Evolutionary conservation across 2,797 vertebrate species (phyloP), one percentile per base, ranked within the genome.

Genomic region (Chelonia mydas): DNA sequence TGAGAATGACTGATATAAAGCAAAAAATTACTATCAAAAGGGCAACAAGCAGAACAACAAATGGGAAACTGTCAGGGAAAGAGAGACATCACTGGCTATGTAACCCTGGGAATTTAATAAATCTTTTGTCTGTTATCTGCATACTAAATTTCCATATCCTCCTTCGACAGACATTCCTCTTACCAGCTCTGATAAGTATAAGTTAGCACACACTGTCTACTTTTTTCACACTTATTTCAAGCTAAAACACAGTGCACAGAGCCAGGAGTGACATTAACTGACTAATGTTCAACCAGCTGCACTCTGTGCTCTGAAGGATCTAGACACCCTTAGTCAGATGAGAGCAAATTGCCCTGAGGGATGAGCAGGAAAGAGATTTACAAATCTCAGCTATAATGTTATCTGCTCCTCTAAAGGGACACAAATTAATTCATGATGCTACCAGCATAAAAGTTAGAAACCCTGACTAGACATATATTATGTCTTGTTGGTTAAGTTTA

Each of bases 111-210:
- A 96, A 86, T 90, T 92, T 74, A 95, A 90, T 96, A n/a, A 82
- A 65, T 85, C 91, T 95, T 95, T 94, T 92, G 77, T 86, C 85
- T 96, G 91, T 90, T 95, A 95, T 96, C 90, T 94, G 81, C 94
- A 94, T 94, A 89, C 82, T 93, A 95, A 87, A 92, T 94, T 91
- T 94, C 84, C 51, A 5, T 78, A 61, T 88, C 83, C 82, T 91
- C 72, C 88, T 97, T 95, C 89, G 81, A 68, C 65, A 92, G 49
- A 74, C 86, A 88, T 94, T 93, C 83, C 17, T 87, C 83, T 93
- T 94, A 77, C 83, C 86, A 92, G 72, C 54, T 77, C 88, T 94
- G 94, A 94, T 96, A 92, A 96, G 95, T 88, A 78, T 72, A 91
- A 84, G 91, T 93, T 95, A 89, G 91, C 83, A 89, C 88, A 65